These are phyloP conservation scores for Alfaro cultratus DNA, from an alignment of 2,797 vertebrate species.

Conservation along the genomic window DNA sequence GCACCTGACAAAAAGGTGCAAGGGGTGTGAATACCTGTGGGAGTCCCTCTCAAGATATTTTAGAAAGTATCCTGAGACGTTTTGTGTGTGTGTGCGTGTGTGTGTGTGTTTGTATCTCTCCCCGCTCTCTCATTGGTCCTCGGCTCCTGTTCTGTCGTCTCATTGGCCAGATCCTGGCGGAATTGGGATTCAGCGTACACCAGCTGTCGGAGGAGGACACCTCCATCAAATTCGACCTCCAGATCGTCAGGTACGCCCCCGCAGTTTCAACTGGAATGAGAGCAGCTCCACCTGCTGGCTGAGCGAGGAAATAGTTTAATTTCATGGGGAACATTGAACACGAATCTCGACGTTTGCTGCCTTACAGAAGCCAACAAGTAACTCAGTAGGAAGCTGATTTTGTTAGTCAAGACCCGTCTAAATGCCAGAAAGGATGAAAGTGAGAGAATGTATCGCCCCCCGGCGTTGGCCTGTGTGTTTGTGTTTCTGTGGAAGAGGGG, in stretches of 20 bases:
- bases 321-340: not conserved
- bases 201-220: constrained; percentile 95
- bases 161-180: constrained; percentile 84
- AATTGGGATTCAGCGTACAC: constrained; percentile 92
- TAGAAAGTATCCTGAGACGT: not conserved
- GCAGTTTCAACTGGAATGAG: no score
- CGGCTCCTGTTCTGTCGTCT: constrained; percentile 11
- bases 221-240: constrained; percentile 90
- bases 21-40: not conserved
- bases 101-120: not conserved
- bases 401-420: constrained; percentile 23
- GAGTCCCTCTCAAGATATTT: not conserved
- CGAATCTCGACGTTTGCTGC: not conserved
- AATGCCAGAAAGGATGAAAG: constrained; percentile 28
- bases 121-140: constrained; percentile 16
- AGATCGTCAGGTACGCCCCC: constrained; percentile 89
- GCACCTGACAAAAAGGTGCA: no score
- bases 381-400: not conserved
- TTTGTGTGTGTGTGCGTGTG: not conserved
- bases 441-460: constrained; percentile 15
- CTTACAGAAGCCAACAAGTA: not conserved
- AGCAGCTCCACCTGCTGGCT: constrained; percentile 17
- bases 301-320: not conserved
- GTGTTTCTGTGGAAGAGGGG: constrained; percentile 11
- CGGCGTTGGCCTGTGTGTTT: constrained; percentile 5